A percentile compares a stretch with the other conserved stretches of the same genome.
Conservation (phyloP, 1,140 invertebrate genomes). For the Temnothorax nylanderi region DNA sequence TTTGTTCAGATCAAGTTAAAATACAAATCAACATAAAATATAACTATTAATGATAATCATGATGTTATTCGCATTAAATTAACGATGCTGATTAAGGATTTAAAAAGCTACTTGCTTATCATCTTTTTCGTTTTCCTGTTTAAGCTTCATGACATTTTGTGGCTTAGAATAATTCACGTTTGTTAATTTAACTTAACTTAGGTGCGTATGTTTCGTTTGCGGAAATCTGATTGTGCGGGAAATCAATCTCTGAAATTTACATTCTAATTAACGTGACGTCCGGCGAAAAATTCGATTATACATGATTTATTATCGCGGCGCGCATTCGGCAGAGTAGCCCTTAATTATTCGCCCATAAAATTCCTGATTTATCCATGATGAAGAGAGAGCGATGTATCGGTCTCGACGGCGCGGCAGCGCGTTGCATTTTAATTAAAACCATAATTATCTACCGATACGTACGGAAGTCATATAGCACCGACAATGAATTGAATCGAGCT, state of each 20-base stretch:
- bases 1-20: not conserved
- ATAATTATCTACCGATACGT: conserved; percentile 46
- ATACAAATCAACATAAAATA: not conserved
- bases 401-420: not conserved
- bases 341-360: conserved; percentile 57
- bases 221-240: conserved; percentile 4
- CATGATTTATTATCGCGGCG: conserved; percentile 44
- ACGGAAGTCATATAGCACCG: conserved; percentile 11
- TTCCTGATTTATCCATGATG: conserved; percentile 42
- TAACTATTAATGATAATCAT: not conserved
- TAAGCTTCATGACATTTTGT: not conserved
- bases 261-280: conserved; percentile 54
- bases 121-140: not conserved
- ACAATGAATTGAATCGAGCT: conserved; percentile 11
- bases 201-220: not conserved
- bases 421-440: conserved; percentile 55
- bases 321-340: conserved; percentile 25
- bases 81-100: not conserved
- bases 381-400: conserved; percentile 36
- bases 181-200: conserved; percentile 15
- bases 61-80: not conserved
- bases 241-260: conserved; percentile 55
- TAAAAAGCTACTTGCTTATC: not conserved
- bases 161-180: not conserved
- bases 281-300: conserved; percentile 42